Conservation (phyloP, 2,888 invertebrate species). For the Drosophila neonasuta region DNA sequence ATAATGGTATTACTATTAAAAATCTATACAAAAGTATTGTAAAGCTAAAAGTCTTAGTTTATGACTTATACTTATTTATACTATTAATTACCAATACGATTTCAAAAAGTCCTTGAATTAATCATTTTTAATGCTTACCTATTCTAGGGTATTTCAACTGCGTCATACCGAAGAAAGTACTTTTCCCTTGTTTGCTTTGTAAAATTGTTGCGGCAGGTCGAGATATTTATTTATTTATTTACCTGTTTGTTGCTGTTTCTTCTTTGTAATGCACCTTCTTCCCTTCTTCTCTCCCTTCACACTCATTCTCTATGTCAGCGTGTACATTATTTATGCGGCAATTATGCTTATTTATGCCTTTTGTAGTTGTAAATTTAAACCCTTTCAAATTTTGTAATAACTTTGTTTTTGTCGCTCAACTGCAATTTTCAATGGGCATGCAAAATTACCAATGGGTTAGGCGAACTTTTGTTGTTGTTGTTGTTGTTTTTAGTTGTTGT, state of each 20-base stretch:
- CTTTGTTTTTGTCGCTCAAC: conserved; percentile 21
- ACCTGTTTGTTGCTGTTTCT: conserved; percentile 5
- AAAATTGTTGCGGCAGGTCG: conserved; percentile 65
- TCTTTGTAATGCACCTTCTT: conserved; percentile 17
- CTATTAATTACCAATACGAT: too few species aligned
- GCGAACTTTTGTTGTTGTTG: background rate
- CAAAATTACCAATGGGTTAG: conserved; percentile 12
- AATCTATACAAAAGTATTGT: too few species aligned
- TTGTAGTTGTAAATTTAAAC: conserved; percentile 46
- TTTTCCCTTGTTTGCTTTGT: conserved; percentile 37
- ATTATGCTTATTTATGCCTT: conserved; percentile 54
- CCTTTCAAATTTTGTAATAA: conserved; percentile 42
- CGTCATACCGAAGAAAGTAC: background rate
- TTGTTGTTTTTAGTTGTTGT: background rate
- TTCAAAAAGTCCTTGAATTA: background rate
- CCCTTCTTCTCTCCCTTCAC: conserved; percentile 5
- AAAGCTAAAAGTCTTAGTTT: too few species aligned
- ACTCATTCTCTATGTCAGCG: conserved; percentile 1
- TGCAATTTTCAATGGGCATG: conserved; percentile 25
- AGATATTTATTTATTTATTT: conserved; percentile 29
- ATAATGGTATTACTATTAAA: too few species aligned
- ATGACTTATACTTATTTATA: too few species aligned
- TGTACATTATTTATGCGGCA: conserved; percentile 51
- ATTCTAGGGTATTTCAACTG: conserved; percentile 11
- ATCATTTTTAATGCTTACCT: too few species aligned